phyloP scores from a whole-genome alignment of 2,888 invertebrate species.

The Sipha maydis region DNA sequence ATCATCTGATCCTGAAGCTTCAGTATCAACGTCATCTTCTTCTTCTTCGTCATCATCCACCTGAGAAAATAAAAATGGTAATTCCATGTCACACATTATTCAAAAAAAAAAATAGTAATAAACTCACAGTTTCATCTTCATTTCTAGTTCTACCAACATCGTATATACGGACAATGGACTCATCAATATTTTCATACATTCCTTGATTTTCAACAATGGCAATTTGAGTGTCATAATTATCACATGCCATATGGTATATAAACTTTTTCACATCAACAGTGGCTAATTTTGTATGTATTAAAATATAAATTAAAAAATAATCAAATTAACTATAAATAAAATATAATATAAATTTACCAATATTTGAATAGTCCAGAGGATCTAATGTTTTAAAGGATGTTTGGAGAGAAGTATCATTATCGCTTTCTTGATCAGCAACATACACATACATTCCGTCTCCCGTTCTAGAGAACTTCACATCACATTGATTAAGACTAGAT shows the following conservation, averaged over 20 bases:
- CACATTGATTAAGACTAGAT: constrained; percentile 90
- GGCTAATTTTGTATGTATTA: constrained; percentile 70
- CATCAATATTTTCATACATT: constrained; percentile 84
- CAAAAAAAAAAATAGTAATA: constrained; percentile 13
- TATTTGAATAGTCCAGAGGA: constrained; percentile 91
- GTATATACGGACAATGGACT: constrained; percentile 90
- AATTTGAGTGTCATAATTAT: constrained; percentile 85
- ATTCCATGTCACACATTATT: background rate
- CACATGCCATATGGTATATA: constrained; percentile 86
- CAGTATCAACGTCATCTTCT: constrained; percentile 73
- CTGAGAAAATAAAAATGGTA: constrained; percentile 67
- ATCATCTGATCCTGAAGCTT: constrained; percentile 69
- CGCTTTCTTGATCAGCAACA: constrained; percentile 78
- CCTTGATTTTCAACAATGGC: constrained; percentile 91
- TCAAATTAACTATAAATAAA: too few relatives aligned
- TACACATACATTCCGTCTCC: constrained; percentile 90
- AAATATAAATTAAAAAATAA: background rate
- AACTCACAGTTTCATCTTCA: constrained; percentile 83
- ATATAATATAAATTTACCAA: constrained; percentile 72
- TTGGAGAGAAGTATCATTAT: constrained; percentile 80
- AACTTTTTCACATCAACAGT: constrained; percentile 93
- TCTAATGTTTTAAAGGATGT: constrained; percentile 96
- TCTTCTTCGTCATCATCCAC: constrained; percentile 74
- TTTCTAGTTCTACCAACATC: constrained; percentile 89
- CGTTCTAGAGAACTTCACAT: constrained; percentile 86